Evolutionary conservation across 1,140 invertebrate species (phyloP).

Genomic region (Drosophila guanche): DNA sequence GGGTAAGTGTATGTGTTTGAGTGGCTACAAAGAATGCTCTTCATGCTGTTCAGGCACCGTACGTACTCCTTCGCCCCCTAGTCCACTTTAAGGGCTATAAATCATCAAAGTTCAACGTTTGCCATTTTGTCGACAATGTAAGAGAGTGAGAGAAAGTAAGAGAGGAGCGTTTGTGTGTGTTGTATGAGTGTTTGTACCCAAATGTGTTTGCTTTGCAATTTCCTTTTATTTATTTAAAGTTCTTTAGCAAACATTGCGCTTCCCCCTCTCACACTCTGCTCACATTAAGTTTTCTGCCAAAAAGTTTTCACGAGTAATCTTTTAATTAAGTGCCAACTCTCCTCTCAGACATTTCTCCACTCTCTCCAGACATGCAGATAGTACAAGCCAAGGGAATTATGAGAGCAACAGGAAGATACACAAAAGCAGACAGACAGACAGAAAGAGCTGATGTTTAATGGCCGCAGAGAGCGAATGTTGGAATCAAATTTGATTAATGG

Average conservation of each 20-base stretch:
- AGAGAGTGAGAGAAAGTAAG: constrained; percentile 26
- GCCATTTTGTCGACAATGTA: constrained; percentile 61
- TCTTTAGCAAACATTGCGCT: constrained; percentile 66
- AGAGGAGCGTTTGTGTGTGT: constrained; percentile 16
- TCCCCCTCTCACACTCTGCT: constrained; percentile 34
- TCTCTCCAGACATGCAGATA: constrained; percentile 11
- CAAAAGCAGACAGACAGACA: not conserved
- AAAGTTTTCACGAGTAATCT: constrained; percentile 78
- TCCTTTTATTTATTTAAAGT: constrained; percentile 79
- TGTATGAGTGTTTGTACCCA: constrained; percentile 47
- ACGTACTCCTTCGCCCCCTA: constrained; percentile 17
- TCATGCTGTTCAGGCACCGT: constrained; percentile 18
- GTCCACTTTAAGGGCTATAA: constrained; percentile 48
- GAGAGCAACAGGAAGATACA: constrained; percentile 41
- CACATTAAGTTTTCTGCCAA: constrained; percentile 70
- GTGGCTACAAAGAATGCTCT: constrained; percentile 60
- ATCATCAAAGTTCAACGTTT: constrained; percentile 78
- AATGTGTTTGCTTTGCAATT: constrained; percentile 81
- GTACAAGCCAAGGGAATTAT: constrained; percentile 41
- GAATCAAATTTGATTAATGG: constrained; percentile 80
- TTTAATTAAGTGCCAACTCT: constrained; percentile 74
- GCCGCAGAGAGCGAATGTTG: constrained; percentile 16
- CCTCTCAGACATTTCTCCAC: constrained; percentile 28
- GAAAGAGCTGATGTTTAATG: constrained; percentile 20
- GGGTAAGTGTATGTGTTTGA: constrained; percentile 29